Conservation (phyloP, 2,113 vertebrate genomes). For the Melospiza melodia region DNA sequence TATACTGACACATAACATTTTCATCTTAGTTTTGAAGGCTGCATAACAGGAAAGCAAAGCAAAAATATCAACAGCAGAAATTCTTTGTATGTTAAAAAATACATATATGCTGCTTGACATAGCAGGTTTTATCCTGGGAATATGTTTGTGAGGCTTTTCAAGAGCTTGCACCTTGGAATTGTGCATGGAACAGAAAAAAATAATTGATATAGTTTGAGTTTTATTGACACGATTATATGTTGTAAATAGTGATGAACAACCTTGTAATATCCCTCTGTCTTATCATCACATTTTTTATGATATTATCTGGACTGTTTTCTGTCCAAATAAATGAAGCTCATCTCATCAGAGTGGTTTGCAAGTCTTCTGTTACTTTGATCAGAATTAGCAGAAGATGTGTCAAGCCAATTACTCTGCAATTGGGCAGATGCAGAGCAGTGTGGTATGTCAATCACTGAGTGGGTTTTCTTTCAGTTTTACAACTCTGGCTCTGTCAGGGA, state of each 20-base stretch:
- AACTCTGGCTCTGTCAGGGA: background rate
- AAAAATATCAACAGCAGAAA: background rate
- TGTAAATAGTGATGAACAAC: background rate
- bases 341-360: background rate
- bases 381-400: background rate
- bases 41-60: background rate
- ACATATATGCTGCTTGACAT: rapidly evolving
- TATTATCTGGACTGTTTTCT: background rate
- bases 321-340: background rate
- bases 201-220: background rate
- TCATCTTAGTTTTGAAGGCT: background rate
- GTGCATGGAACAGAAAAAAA: background rate
- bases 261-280: background rate
- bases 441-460: background rate
- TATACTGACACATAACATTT: background rate
- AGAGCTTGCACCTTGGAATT: background rate
- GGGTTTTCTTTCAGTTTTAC: background rate
- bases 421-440: background rate
- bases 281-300: background rate
- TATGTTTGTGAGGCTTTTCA: background rate
- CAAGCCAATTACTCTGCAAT: background rate
- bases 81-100: background rate
- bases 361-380: constrained; percentile 11
- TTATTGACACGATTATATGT: background rate
- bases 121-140: background rate